phyloP scores from a whole-genome alignment of 2,113 vertebrate genomes.

The Chionomys nivalis region DNA sequence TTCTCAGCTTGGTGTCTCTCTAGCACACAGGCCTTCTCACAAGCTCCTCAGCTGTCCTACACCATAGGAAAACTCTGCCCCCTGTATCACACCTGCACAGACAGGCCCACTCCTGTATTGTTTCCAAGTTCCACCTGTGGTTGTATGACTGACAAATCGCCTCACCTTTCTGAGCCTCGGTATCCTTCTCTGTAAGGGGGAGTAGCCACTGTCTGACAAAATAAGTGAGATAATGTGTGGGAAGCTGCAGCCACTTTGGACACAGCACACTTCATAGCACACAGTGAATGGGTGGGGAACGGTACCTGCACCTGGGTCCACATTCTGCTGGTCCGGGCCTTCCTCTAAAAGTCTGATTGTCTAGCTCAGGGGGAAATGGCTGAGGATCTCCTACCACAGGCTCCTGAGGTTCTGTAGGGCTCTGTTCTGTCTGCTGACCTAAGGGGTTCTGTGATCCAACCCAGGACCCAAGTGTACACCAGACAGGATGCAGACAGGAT shows the following conservation, averaged over 20 bases:
- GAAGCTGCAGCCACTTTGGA: not conserved
- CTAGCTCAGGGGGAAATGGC: not conserved
- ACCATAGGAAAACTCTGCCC: not conserved
- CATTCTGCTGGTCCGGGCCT: not conserved
- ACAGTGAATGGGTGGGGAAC: fast-evolving
- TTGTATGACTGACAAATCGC: not conserved
- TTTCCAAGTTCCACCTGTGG: not conserved
- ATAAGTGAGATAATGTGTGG: fast-evolving
- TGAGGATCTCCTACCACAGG: not conserved
- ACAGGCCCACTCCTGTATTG: not conserved
- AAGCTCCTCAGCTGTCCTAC: not conserved
- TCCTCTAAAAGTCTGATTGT: not conserved
- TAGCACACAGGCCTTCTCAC: not conserved
- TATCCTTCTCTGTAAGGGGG: not conserved
- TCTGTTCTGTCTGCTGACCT: not conserved
- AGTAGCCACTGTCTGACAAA: not conserved
- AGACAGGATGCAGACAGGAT: not conserved
- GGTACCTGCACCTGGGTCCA: no score
- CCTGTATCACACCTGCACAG: not conserved
- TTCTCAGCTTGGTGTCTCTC: not conserved
- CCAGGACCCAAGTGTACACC: not conserved
- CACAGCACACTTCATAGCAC: not conserved
- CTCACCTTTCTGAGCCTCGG: not conserved
- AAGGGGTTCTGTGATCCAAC: not conserved
- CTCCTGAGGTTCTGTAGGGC: not conserved